Conservation (phyloP, 2,888 invertebrate genomes). For the Clivina fossor region DNA sequence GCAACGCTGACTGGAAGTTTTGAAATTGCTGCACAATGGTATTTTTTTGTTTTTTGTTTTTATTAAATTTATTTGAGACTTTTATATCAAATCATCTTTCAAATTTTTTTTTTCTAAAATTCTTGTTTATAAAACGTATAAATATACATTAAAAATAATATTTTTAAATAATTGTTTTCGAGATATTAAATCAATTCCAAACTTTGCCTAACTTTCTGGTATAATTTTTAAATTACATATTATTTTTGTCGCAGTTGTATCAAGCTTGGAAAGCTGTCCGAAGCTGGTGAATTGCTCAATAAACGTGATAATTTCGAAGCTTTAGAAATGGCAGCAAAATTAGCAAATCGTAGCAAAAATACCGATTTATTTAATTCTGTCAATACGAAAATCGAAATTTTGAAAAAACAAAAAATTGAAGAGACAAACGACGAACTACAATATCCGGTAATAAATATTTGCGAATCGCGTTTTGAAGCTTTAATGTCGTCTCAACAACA, state of each 20-base stretch:
- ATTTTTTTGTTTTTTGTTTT: constrained; percentile 40
- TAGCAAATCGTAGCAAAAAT: constrained; percentile 59
- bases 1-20: constrained; percentile 54
- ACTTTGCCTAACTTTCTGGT: no score
- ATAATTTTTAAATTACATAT: no score
- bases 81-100: no score
- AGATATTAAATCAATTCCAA: no score
- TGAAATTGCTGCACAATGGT: constrained; percentile 60
- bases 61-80: constrained; percentile 4
- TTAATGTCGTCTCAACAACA: constrained; percentile 1
- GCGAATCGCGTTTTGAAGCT: constrained; percentile 5
- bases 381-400: constrained; percentile 11
- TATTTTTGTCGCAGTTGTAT: constrained; percentile 57
- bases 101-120: no score
- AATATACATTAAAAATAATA: not conserved
- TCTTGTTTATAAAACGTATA: not conserved
- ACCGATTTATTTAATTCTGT: constrained; percentile 43
- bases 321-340: constrained; percentile 61
- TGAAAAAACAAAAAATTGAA: constrained; percentile 1
- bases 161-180: no score
- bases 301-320: constrained; percentile 57
- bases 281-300: constrained; percentile 64
- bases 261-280: constrained; percentile 59
- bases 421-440: not conserved
- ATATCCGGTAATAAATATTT: constrained; percentile 2